Evolutionary conservation across 2,113 vertebrate species (phyloP).

Genomic region (Vulpes ferrilata): DNA sequence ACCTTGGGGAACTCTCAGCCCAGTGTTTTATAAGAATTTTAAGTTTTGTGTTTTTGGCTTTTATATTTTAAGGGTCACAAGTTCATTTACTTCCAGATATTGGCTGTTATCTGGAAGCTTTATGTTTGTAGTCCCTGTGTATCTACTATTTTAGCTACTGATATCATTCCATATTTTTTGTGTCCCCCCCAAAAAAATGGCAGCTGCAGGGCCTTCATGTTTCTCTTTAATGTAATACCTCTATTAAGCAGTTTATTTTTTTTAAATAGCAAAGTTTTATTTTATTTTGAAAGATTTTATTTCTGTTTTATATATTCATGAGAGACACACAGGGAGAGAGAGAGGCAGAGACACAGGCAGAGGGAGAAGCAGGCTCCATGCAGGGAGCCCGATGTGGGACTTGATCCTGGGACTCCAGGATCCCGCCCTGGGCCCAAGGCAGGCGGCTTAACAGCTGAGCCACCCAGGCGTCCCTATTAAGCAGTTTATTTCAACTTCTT

Average conservation of each 20-base stretch:
- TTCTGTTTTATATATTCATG: no score
- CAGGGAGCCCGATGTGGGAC: no score
- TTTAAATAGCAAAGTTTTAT: no score
- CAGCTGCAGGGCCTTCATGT: neutral
- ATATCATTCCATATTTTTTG: neutral
- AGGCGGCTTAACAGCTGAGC: no score
- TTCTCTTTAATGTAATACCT: neutral
- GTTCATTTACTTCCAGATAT: constrained; percentile 25
- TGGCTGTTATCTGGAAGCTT: neutral
- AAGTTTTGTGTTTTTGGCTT: neutral
- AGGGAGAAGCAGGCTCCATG: no score
- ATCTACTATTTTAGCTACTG: neutral
- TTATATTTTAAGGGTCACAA: neutral
- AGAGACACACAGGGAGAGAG: no score
- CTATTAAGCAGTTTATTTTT: neutral
- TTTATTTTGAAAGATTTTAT: no score
- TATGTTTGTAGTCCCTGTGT: neutral
- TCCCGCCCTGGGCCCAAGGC: no score
- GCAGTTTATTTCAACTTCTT: neutral
- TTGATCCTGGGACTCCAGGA: no score
- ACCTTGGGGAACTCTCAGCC: neutral
- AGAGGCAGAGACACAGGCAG: no score
- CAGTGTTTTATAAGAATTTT: neutral
- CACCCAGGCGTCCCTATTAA: neutral
- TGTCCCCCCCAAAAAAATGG: neutral